Evolutionary conservation across 92 coral and sea anemone genomes (phyloP).

Genomic region (Phenganax stokvisi): DNA sequence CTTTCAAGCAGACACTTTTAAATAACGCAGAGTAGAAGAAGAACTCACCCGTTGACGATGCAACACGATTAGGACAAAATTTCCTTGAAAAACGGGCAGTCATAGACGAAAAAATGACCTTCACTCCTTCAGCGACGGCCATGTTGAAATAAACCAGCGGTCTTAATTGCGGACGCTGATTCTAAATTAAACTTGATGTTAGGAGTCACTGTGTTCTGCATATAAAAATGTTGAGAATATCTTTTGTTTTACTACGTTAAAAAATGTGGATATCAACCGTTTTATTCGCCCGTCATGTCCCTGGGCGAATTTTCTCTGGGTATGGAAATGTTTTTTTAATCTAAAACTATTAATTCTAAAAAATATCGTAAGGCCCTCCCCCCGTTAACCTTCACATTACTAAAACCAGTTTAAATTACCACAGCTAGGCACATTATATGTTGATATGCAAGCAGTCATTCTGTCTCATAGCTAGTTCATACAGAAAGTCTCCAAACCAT

Average conservation of each 20-base stretch:
- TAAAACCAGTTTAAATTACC: too few species aligned
- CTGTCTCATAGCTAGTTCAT: background rate
- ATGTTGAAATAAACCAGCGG: constrained; percentile 11
- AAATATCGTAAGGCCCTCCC: too few species aligned
- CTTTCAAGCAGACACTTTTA: background rate
- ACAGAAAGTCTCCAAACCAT: background rate
- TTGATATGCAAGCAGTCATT: background rate
- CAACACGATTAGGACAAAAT: background rate
- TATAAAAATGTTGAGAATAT: background rate
- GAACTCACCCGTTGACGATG: background rate
- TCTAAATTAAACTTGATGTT: background rate
- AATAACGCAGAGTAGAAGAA: background rate
- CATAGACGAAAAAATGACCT: constrained; percentile 1
- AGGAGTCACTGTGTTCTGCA: background rate
- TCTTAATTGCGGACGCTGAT: background rate
- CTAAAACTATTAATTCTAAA: too few species aligned
- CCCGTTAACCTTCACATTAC: background rate
- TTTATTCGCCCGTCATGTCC: constrained; percentile 28
- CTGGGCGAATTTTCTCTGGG: constrained; percentile 41
- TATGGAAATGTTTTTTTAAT: background rate
- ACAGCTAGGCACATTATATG: too few species aligned
- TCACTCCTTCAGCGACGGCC: constrained; percentile 15
- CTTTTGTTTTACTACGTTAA: background rate
- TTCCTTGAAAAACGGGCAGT: background rate
- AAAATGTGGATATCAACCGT: constrained; percentile 33